These are phyloP conservation scores for Mactromeris polynyma DNA, from an alignment of 2,888 invertebrate genomes.

Conservation along the genomic window DNA sequence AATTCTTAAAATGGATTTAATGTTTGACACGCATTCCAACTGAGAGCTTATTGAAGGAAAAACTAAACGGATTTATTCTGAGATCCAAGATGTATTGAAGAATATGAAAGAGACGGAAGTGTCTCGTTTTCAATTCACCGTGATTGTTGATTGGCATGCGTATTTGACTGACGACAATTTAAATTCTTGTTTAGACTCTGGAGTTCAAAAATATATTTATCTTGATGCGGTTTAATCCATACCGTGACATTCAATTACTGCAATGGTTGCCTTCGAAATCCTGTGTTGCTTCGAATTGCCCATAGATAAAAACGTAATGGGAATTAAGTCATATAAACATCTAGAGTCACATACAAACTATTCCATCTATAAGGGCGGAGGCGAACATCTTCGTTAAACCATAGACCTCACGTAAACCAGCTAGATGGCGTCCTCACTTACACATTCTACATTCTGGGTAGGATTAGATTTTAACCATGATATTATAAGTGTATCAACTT, in stretches of 20 bases:
- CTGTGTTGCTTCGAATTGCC: background rate
- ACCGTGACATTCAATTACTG: background rate
- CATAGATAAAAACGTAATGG: too few relatives aligned
- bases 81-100: background rate
- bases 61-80: background rate
- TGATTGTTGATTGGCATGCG: background rate
- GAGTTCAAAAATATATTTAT: background rate
- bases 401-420: too few relatives aligned
- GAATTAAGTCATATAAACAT: too few relatives aligned
- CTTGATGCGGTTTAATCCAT: background rate
- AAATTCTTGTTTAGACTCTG: background rate
- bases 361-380: too few relatives aligned
- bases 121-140: background rate
- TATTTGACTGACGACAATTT: conserved; percentile 2
- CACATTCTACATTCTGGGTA: too few relatives aligned
- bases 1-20: background rate
- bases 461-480: too few relatives aligned
- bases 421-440: too few relatives aligned
- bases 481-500: too few relatives aligned
- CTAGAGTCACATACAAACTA: too few relatives aligned
- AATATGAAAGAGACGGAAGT: background rate
- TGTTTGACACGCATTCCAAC: background rate
- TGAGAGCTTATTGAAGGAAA: background rate
- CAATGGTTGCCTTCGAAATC: background rate
- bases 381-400: too few relatives aligned